A percentile compares a stretch with the other conserved stretches of the same genome.
phyloP scores from a whole-genome alignment of 2,888 invertebrate species.

The Ormyrus rosae region DNA sequence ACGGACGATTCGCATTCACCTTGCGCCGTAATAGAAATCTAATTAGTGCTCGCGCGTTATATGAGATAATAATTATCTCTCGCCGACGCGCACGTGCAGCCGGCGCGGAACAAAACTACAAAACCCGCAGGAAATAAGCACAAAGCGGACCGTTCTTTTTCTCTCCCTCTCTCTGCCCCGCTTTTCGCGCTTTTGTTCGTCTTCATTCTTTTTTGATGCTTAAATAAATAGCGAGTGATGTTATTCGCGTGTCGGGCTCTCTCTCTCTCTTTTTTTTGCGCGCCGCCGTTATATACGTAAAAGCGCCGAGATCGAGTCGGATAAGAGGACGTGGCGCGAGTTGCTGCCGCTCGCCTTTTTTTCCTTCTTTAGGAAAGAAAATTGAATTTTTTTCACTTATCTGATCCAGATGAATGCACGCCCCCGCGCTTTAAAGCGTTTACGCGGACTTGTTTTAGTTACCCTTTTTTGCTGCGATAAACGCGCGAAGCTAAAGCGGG shows the following conservation, averaged over 20 bases:
- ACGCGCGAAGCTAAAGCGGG: too few relatives aligned
- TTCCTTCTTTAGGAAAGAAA: not conserved
- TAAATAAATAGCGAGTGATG: constrained; percentile 37
- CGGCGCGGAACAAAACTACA: constrained; percentile 14
- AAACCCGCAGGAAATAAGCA: constrained; percentile 30
- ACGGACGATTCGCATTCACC: constrained; percentile 32
- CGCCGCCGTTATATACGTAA: not conserved
- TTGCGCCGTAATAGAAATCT: constrained; percentile 54
- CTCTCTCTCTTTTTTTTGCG: not conserved
- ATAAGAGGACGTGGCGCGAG: too few relatives aligned
- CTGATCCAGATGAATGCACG: not conserved
- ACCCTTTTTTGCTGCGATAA: too few relatives aligned
- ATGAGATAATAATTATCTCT: constrained; percentile 59
- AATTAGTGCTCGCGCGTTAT: constrained; percentile 56
- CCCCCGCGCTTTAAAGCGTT: not conserved
- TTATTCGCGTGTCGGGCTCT: not conserved
- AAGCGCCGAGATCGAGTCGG: too few relatives aligned
- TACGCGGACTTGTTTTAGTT: too few relatives aligned
- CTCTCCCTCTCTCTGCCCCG: not conserved
- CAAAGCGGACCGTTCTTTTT: constrained; percentile 6
- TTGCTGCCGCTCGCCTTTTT: not conserved
- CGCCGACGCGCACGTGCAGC: not conserved
- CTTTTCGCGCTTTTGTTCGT: not conserved
- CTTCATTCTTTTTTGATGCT: constrained; percentile 12
- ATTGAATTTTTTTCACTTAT: constrained; percentile 12